phyloP scores from a whole-genome alignment of 1,140 invertebrate genomes.

The Drosophila tropicalis region DNA sequence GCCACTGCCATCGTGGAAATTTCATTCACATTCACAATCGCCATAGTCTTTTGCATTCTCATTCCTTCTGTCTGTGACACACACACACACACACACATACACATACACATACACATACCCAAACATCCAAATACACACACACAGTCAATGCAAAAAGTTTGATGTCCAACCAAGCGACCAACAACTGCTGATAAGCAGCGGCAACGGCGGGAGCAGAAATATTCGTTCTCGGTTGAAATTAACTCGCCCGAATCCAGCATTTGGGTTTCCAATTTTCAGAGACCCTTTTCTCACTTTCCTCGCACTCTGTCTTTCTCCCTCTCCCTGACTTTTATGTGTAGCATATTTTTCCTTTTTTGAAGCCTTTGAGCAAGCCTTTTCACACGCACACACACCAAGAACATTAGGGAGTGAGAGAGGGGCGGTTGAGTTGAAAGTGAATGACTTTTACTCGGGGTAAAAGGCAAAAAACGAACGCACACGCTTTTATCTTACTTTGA shows the following conservation, averaged over 20 bases:
- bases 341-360: constrained; percentile 11
- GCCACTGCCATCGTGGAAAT: constrained; percentile 13
- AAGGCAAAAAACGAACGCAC: constrained; percentile 9
- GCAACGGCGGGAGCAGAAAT: constrained; percentile 20
- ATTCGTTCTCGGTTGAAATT: constrained; percentile 8
- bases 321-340: constrained; percentile 27
- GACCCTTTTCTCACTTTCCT: constrained; percentile 18
- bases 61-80: constrained; percentile 39
- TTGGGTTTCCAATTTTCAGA: constrained; percentile 10
- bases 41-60: constrained; percentile 51
- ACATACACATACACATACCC: constrained; percentile 11
- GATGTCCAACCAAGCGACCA: constrained; percentile 18
- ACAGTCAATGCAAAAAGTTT: constrained; percentile 48
- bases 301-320: constrained; percentile 1
- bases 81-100: neutral
- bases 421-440: neutral
- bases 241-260: constrained; percentile 3
- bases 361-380: constrained; percentile 22
- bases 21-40: constrained; percentile 27
- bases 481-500: constrained; percentile 42
- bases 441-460: constrained; percentile 1
- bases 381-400: constrained; percentile 16
- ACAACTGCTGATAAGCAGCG: constrained; percentile 55
- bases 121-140: too few relatives aligned
- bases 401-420: neutral